Conservation (phyloP, 2,888 invertebrate species). For the Mythimna lalbum region DNA sequence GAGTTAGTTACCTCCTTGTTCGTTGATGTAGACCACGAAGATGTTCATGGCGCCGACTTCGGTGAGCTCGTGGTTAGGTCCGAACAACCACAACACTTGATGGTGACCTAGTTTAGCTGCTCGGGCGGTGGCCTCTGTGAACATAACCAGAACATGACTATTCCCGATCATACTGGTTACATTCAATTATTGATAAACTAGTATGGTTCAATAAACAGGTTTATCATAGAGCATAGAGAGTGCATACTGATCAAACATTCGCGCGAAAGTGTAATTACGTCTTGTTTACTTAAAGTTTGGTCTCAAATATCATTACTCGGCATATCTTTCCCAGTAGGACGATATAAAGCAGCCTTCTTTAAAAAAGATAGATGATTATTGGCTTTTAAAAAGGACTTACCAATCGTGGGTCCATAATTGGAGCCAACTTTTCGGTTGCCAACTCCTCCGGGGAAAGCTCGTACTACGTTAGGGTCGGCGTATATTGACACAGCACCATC, state of each 20-base stretch:
- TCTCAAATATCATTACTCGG: background rate
- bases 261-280: background rate
- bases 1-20: slow-evolving; percentile 94
- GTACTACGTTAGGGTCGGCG: slow-evolving; percentile 97
- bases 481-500: slow-evolving; percentile 95
- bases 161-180: slow-evolving; percentile 46
- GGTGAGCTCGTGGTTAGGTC: slow-evolving; percentile 97
- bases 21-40: slow-evolving; percentile 96
- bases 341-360: background rate
- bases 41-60: slow-evolving; percentile 99
- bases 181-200: slow-evolving; percentile 44
- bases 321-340: background rate
- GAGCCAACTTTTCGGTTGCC: slow-evolving; percentile 99
- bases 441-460: slow-evolving; percentile 98
- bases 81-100: slow-evolving; percentile 99
- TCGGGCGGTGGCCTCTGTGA: slow-evolving; percentile 93
- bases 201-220: slow-evolving; percentile 21
- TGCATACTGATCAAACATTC: slow-evolving; percentile 3
- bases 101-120: slow-evolving; percentile 95
- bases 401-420: slow-evolving; percentile 97
- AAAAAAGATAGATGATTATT: background rate
- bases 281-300: slow-evolving; percentile 10
- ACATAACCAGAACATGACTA: slow-evolving; percentile 40
- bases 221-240: slow-evolving; percentile 11
- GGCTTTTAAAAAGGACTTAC: slow-evolving; percentile 67